Percentiles rank a stretch among this genome's conserved stretches.
Conservation (phyloP, 64 coral and sea anemone genomes). For the Cladopsammia gracilis region DNA sequence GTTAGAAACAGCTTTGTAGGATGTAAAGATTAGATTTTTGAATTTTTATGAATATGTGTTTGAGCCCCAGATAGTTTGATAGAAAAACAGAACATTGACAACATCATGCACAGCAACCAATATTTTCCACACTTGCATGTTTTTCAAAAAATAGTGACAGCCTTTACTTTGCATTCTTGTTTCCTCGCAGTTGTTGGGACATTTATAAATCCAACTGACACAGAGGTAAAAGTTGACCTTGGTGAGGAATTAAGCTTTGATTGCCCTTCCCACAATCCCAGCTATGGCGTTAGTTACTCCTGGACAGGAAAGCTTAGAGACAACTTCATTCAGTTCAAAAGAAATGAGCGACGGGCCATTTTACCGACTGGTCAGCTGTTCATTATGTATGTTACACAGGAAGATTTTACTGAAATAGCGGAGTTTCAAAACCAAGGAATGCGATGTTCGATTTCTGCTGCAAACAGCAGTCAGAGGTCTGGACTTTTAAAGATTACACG, state of each 20-base stretch:
- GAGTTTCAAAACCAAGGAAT: neutral
- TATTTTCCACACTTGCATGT: no score
- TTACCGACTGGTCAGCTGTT: conserved; percentile 31
- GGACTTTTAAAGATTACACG: neutral
- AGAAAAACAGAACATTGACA: no score
- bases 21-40: no score
- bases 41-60: no score
- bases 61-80: no score
- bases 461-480: conserved; percentile 17
- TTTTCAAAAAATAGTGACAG: no score
- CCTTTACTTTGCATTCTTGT: no score
- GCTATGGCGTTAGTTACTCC: conserved; percentile 20
- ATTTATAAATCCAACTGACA: neutral
- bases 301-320: neutral
- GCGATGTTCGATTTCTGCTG: conserved; percentile 24
- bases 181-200: neutral
- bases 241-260: neutral
- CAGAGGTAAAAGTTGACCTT: neutral
- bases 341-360: conserved; percentile 9
- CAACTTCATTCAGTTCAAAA: neutral
- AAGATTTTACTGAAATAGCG: conserved; percentile 17
- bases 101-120: no score
- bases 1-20: no score
- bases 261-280: neutral
- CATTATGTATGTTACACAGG: conserved; percentile 36